These are phyloP conservation scores for Drosophila suboccidentalis DNA, from an alignment of 2,888 invertebrate genomes.

Conservation along the genomic window DNA sequence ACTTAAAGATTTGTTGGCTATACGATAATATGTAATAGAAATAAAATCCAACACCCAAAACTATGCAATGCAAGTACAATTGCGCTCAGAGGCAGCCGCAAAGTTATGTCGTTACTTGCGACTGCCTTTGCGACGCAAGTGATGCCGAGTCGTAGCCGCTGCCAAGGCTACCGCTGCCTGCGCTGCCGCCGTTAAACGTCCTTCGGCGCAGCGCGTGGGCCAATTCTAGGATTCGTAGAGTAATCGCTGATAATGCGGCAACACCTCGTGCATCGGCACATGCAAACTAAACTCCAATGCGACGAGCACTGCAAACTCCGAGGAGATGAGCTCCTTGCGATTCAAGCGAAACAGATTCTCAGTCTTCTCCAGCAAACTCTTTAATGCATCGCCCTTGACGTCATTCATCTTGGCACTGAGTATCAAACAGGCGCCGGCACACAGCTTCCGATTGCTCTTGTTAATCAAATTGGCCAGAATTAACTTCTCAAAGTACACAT, in stretches of 20 bases:
- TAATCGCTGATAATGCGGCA: constrained; percentile 97
- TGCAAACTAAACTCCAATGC: constrained; percentile 97
- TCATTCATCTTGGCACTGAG: constrained; percentile 99
- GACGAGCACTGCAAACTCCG: constrained; percentile 97
- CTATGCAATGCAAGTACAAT: constrained; percentile 45
- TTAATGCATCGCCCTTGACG: constrained; percentile 95
- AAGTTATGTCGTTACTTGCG: constrained; percentile 59
- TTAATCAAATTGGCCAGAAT: constrained; percentile 96
- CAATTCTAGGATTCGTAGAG: constrained; percentile 94
- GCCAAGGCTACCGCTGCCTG: constrained; percentile 65
- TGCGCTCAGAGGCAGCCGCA: constrained; percentile 23
- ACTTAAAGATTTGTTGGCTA: constrained; percentile 30
- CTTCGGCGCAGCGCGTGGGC: constrained; percentile 81
- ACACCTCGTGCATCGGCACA: constrained; percentile 95
- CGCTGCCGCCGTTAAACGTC: constrained; percentile 79
- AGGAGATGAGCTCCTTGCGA: constrained; percentile 94
- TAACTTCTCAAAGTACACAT: constrained; percentile 99
- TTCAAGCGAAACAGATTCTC: constrained; percentile 96
- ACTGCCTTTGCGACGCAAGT: constrained; percentile 76
- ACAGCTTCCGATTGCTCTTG: constrained; percentile 97
- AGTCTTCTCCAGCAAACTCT: constrained; percentile 95
- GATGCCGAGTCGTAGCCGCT: constrained; percentile 69
- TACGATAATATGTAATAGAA: not conserved
- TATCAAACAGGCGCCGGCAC: constrained; percentile 97
- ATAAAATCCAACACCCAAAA: constrained; percentile 41